Base-by-base conservation (phyloP, 2,797 vertebrate species). In the Bryconaethiops microstoma region DNA sequence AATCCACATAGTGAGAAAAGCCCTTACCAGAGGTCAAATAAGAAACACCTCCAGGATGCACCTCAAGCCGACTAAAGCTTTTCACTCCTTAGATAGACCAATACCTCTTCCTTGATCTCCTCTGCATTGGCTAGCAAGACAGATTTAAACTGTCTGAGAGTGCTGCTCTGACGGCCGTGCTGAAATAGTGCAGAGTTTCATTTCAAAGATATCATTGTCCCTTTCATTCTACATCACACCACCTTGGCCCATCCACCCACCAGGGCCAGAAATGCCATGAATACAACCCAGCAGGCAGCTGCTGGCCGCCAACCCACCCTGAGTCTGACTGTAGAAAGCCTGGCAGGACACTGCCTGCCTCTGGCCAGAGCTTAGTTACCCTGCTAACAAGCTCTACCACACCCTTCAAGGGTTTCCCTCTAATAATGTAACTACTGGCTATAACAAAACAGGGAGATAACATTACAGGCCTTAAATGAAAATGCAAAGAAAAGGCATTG, bases 141-240 rank as follows among this genome's bases (percentile, higher is more conserved):
- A 76, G 64, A 62, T 42, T 52, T 50, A 80, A 12, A 59, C 0
- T 19, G 63, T 48, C 76, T 80, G 82, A n/a, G 71, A 67, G 60
- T 76, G 72, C 19, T 40, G 9, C 45, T 81, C 23, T 57, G 67
- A 64, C 64, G 54, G 42, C 77, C 76, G 40, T 39, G 50, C 70
- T 84, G 29, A 82, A 80, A 80, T 84, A 73, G 63, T 82, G 78
- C 77, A 57, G 45, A 73, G 77, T 64, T 75, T 55, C 54, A 23
- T 45, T 72, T 84, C 67, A 87, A 87, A 84, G 63, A 78, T 39
- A 25, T 55, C 70, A 76, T 83, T 87, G 86, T 87, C 50, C 40
- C 25, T 62, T 70, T 48, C 71, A 84, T 85, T 86, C 78, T 60
- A 59, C 50, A 78, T 74, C 55, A 73, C 75, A 75, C 82, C 78